These are phyloP conservation scores for Drosophila borealis DNA, from an alignment of 2,888 invertebrate genomes.

Conservation along the genomic window DNA sequence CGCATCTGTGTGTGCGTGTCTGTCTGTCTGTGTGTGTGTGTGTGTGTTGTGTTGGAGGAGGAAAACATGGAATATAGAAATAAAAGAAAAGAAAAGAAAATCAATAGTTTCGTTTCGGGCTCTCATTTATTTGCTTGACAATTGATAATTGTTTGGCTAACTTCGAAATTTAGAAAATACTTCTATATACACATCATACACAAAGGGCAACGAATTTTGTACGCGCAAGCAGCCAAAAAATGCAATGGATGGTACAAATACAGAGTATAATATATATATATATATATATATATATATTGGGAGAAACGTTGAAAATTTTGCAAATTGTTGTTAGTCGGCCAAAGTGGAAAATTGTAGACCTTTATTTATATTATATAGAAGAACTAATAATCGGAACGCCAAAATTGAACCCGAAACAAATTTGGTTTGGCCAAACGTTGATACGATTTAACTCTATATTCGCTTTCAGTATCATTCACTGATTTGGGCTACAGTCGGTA, in stretches of 20 bases:
- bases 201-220: slow-evolving; percentile 53
- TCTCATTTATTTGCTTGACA: slow-evolving; percentile 52
- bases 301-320: slow-evolving; percentile 53
- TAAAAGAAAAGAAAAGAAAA: slow-evolving; percentile 2
- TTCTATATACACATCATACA: slow-evolving; percentile 21
- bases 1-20: neutral
- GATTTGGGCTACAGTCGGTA: slow-evolving; percentile 29
- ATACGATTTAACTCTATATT: slow-evolving; percentile 1
- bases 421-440: slow-evolving; percentile 16
- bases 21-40: slow-evolving; percentile 2
- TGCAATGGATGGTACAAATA: slow-evolving; percentile 3
- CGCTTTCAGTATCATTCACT: neutral
- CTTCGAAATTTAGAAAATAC: slow-evolving; percentile 55
- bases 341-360: slow-evolving; percentile 22
- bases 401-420: slow-evolving; percentile 57
- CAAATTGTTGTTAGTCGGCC: slow-evolving; percentile 22
- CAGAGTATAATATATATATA: slow-evolving; percentile 12
- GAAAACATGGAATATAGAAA: slow-evolving; percentile 5
- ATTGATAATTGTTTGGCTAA: slow-evolving; percentile 38
- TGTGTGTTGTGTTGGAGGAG: neutral
- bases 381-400: slow-evolving; percentile 57
- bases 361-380: slow-evolving; percentile 18
- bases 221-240: slow-evolving; percentile 11
- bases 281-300: neutral
- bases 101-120: slow-evolving; percentile 61